Percentiles rank a stretch among this genome's conserved stretches.
Evolutionary conservation across 2,888 invertebrate species (phyloP).

Genomic region (Cephus pygmeus): DNA sequence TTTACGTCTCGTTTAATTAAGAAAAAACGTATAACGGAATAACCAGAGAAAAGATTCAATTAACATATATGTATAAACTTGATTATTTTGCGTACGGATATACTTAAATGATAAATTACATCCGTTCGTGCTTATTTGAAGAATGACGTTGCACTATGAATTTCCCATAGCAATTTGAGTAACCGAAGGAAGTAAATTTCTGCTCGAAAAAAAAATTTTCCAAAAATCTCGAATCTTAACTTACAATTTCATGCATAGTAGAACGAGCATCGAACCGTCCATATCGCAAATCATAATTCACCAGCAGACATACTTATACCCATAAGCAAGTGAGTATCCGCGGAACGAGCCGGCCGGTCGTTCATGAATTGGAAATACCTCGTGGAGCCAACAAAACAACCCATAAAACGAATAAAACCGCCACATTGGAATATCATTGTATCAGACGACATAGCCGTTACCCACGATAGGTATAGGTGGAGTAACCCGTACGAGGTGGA

Average conservation of each 20-base stretch:
- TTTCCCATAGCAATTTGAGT: neutral
- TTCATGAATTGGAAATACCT: slow-evolving; percentile 63
- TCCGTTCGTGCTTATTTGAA: neutral
- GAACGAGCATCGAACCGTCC: neutral
- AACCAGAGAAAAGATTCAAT: neutral
- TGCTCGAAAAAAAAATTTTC: neutral
- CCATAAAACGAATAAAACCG: slow-evolving; percentile 57
- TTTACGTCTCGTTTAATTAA: neutral
- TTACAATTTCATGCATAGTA: neutral
- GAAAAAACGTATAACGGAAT: neutral
- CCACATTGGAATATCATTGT: slow-evolving; percentile 50
- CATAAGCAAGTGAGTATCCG: slow-evolving; percentile 35
- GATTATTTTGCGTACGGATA: neutral
- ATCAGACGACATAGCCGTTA: slow-evolving; percentile 27
- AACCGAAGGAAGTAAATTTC: neutral
- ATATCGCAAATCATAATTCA: neutral
- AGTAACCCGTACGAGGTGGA: slow-evolving; percentile 10
- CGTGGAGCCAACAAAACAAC: slow-evolving; percentile 56
- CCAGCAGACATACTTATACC: neutral
- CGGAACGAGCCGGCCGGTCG: slow-evolving; percentile 43
- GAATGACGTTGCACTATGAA: neutral
- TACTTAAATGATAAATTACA: neutral
- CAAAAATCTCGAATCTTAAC: neutral
- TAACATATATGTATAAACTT: neutral
- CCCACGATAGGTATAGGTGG: slow-evolving; percentile 18